These are phyloP conservation scores for Galeruca laticollis DNA, from an alignment of 2,888 invertebrate species.

Conservation along the genomic window DNA sequence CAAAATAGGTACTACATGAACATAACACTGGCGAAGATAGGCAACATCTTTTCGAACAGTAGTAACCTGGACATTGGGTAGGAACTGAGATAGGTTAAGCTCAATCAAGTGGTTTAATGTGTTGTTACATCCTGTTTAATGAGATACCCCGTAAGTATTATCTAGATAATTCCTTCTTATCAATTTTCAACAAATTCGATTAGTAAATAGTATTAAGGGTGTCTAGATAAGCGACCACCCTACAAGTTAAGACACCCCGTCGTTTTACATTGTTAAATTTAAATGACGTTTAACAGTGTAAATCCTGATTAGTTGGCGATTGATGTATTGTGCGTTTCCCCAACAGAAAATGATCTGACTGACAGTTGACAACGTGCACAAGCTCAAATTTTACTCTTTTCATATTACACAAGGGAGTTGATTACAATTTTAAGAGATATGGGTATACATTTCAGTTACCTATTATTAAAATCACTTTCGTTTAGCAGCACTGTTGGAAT, in stretches of 20 bases:
- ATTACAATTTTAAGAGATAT: constrained; percentile 6
- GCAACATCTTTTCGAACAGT: no score
- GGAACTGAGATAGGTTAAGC: no score
- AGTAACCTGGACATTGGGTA: no score
- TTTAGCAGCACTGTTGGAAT: no score
- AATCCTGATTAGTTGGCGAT: constrained; percentile 58
- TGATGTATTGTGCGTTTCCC: constrained; percentile 47
- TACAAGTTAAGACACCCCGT: constrained; percentile 48
- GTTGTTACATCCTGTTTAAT: neutral
- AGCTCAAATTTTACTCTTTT: constrained; percentile 20
- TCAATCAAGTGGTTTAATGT: no score
- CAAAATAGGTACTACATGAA: no score
- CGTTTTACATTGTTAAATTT: constrained; percentile 57
- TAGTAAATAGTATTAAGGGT: constrained; percentile 39
- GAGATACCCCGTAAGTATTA: neutral
- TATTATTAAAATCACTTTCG: neutral
- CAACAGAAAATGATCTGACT: constrained; percentile 44
- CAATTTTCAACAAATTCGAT: constrained; percentile 40
- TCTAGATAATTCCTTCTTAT: constrained; percentile 23
- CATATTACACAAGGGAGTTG: constrained; percentile 14
- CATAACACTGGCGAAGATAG: no score
- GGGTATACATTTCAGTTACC: neutral
- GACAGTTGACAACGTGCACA: constrained; percentile 54
- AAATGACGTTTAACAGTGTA: constrained; percentile 61
- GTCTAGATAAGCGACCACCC: constrained; percentile 52